Percentiles rank a stretch among this genome's conserved stretches.
These are phyloP conservation scores for Eubasilissa splendida DNA, from an alignment of 2,888 invertebrate species.

Conservation along the genomic window DNA sequence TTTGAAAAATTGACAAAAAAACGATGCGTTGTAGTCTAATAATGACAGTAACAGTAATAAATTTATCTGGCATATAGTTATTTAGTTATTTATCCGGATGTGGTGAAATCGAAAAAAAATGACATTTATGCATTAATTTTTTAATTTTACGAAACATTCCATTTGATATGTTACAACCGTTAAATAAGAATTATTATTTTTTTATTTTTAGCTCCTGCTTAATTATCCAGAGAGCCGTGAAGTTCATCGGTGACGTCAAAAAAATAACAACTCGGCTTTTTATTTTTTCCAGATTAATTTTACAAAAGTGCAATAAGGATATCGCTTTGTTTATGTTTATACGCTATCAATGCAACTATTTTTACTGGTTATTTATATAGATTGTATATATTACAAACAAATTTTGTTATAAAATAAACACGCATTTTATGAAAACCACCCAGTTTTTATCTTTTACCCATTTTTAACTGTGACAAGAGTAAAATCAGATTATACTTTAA, in stretches of 20 bases:
- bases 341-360: conserved; percentile 29
- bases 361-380: conserved; percentile 26
- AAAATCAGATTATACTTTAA: no score
- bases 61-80: no score
- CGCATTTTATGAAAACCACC: conserved; percentile 15
- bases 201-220: conserved; percentile 28
- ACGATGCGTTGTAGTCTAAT: no score
- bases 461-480: no score
- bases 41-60: no score
- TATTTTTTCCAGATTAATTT: conserved; percentile 29
- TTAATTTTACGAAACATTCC: neutral
- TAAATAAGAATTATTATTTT: neutral
- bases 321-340: conserved; percentile 31
- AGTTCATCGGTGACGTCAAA: neutral
- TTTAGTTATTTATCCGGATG: no score
- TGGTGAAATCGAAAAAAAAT: no score
- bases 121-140: no score
- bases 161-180: neutral
- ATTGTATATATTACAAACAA: conserved; percentile 26
- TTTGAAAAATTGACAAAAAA: no score
- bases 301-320: conserved; percentile 2
- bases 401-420: conserved; percentile 30
- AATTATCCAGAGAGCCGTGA: neutral
- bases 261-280: conserved; percentile 7
- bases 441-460: neutral